phyloP scores from a whole-genome alignment of 1,140 invertebrate genomes.

The Drosophila dunni region DNA sequence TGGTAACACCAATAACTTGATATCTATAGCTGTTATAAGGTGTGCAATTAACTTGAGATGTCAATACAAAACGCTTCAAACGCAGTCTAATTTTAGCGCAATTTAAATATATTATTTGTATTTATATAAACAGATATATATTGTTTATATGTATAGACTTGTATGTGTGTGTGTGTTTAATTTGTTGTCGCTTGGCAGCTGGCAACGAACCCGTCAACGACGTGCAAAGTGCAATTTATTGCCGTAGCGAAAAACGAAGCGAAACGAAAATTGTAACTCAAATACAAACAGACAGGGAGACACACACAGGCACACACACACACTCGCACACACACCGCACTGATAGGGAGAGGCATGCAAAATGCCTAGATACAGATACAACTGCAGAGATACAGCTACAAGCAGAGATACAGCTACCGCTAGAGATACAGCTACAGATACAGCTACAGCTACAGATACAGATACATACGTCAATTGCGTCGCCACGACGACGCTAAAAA shows the following conservation, averaged over 20 bases:
- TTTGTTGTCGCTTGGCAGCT: conserved; percentile 44
- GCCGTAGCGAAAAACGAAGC: conserved; percentile 54
- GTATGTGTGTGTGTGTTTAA: conserved; percentile 8
- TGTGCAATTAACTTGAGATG: background rate
- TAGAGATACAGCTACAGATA: conserved; percentile 41
- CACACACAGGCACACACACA: conserved; percentile 14
- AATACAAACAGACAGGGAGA: conserved; percentile 48
- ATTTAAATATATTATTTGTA: conserved; percentile 13
- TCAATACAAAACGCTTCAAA: background rate
- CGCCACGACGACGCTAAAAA: conserved; percentile 73
- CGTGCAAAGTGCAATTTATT: conserved; percentile 76
- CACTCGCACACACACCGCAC: background rate
- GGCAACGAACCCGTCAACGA: conserved; percentile 66
- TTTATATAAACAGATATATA: conserved; percentile 11
- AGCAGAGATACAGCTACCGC: conserved; percentile 47
- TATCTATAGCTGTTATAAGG: background rate
- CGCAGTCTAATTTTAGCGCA: background rate
- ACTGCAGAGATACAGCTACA: conserved; percentile 34
- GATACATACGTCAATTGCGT: conserved; percentile 74
- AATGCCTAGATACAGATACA: conserved; percentile 44
- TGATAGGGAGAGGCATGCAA: conserved; percentile 56
- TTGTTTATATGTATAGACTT: conserved; percentile 8
- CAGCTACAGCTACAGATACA: conserved; percentile 47
- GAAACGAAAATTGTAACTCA: conserved; percentile 75
- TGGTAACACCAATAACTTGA: too few relatives aligned